These are phyloP conservation scores for Drosophila navojoa DNA, from an alignment of 1,140 invertebrate genomes.

Conservation along the genomic window DNA sequence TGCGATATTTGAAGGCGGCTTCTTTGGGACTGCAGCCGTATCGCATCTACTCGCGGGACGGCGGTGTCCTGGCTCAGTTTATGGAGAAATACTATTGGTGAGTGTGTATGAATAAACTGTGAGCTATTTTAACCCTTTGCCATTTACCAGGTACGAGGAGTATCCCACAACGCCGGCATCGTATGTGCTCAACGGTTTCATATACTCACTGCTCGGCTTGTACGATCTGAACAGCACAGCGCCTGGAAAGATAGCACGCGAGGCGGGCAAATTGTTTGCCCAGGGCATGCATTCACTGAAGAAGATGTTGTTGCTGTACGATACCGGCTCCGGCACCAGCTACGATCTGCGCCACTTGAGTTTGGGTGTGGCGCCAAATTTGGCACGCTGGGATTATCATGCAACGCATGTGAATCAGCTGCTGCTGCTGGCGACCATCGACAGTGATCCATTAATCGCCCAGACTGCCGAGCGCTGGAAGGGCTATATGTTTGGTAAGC, in stretches of 20 bases:
- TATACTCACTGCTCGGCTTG: constrained; percentile 97
- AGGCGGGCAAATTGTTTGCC: constrained; percentile 91
- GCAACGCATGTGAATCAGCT: constrained; percentile 99
- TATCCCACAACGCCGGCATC: constrained; percentile 97
- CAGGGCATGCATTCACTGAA: constrained; percentile 95
- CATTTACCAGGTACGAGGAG: constrained; percentile 95
- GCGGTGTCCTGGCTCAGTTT: constrained; percentile 94
- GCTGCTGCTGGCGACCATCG: constrained; percentile 94
- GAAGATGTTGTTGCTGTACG: constrained; percentile 94
- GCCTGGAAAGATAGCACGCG: constrained; percentile 86
- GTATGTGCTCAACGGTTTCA: constrained; percentile 99
- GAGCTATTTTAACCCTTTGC: neutral
- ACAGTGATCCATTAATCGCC: constrained; percentile 92
- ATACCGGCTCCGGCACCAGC: constrained; percentile 97
- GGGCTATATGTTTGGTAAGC: constrained; percentile 97
- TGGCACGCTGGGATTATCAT: constrained; percentile 98
- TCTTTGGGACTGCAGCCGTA: constrained; percentile 92
- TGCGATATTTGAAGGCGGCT: constrained; percentile 92
- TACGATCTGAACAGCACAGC: constrained; percentile 94
- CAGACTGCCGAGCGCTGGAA: constrained; percentile 96
- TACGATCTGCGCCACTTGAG: constrained; percentile 98
- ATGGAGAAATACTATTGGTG: constrained; percentile 91
- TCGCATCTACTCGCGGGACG: constrained; percentile 87
- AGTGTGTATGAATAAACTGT: constrained; percentile 19
- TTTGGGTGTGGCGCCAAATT: constrained; percentile 94